Base-by-base conservation (phyloP, 2,888 invertebrate species). In the Plagodis pulveraria region DNA sequence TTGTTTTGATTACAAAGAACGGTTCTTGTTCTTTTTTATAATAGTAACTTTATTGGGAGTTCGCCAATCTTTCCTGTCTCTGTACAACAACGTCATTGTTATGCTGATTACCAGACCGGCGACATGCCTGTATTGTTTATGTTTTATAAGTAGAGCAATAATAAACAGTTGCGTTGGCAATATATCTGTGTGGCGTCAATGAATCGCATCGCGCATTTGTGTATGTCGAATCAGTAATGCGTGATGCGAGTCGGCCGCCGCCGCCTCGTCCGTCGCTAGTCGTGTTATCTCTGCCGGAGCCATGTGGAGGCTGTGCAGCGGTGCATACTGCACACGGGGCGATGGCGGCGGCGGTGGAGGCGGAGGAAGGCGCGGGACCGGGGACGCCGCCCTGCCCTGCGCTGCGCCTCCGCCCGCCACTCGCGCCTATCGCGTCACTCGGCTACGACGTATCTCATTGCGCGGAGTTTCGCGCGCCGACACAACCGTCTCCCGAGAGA, bases 291-390 rank as follows among this genome's bases (percentile, higher is more conserved):
- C 69, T 69, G 68, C 63, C 72, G 73, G 78, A 81, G 83, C 85
- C 86, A 85, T 86, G 86, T 82, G 89, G 87, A 88, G 86, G 86
- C 87, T 86, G 79, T 77, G 86, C 84, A 81, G 82, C 84, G 80
- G 81, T 84, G 88, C 87, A 84, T 46, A 46, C 50, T 50, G 87
- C 84, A 84, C 83, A 81, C 22, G 72, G 71, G 60, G 65, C 74
- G 68, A 70, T 58, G 72, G 58, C 74, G 68, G 71, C 60, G 72
- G 58, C 63, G 73, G 69, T 69, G 66, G 69, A 66, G 67, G 68
- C 59, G 72, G 65, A 66, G 66, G 71, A 69, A 5, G 42, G 42
- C 42, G 42, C 42, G 41, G 41, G 41, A 41, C 40, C 8, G 40
- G 10, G 40, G 40, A 10, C 6, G 8, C 40, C 41, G 41, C 41